Conservation (phyloP, 2,888 invertebrate species). For the Pollenia angustigena region DNA sequence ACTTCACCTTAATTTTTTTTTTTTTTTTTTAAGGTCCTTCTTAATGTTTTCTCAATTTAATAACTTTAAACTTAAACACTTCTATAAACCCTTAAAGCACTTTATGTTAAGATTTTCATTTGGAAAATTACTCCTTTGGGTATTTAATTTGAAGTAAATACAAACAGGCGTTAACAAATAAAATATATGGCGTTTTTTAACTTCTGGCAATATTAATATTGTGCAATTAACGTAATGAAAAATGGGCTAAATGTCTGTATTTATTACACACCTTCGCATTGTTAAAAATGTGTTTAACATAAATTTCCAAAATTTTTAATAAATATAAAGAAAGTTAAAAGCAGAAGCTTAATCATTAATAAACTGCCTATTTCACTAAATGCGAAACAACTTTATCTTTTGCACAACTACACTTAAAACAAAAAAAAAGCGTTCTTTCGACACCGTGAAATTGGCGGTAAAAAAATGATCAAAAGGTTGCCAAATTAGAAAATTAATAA, state of each 20-base stretch:
- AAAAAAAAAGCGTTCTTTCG: too few species aligned
- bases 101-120: background rate
- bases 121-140: slow-evolving; percentile 32
- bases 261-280: background rate
- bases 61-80: slow-evolving; percentile 1
- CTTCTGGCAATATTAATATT: background rate
- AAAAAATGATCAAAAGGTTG: too few species aligned
- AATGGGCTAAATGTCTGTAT: background rate
- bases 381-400: too few species aligned
- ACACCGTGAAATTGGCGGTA: too few species aligned
- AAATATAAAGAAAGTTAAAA: too few species aligned
- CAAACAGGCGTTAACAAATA: background rate
- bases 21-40: background rate
- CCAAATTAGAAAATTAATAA: too few species aligned
- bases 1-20: too few species aligned
- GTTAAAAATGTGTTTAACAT: background rate
- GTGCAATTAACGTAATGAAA: background rate
- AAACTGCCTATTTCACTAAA: too few species aligned
- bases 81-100: background rate
- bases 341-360: too few species aligned
- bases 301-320: too few species aligned
- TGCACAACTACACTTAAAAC: too few species aligned
- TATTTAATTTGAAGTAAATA: background rate
- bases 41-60: background rate
- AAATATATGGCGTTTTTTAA: background rate